Base-by-base conservation (phyloP, 2,888 invertebrate species). In the Lottia scabra region DNA sequence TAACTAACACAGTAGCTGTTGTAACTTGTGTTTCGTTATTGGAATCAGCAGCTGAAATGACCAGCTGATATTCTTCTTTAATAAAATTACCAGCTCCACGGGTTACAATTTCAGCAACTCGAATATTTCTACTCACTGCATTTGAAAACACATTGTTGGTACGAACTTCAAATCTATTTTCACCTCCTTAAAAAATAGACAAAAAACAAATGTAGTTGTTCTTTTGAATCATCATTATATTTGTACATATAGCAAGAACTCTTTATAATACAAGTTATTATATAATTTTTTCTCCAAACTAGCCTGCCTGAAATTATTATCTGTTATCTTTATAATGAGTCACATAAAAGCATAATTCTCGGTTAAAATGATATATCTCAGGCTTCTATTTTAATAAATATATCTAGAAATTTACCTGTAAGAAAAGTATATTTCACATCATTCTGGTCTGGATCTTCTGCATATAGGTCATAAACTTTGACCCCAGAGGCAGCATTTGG, bases 391-490 rank as follows among this genome's bases (percentile, higher is more conserved):
- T 6, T 30, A 30, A 30, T 30, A 4, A 5, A 30, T 30, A n/a
- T n/a, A 38, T 38, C 10, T 6, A 38, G 38, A 38, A 73, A 63
- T 70, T 71, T 65, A 81, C 83, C 85, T 56, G 82, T 81, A 69
- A 82, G 80, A 23, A 81, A 74, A 48, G 76, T 75, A 74, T 85
- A 85, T 16, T 8, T 12, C 23, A 56, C 56, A 23, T 3, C 19
- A 91, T 97, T 97, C 0, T 97, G 97, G 88, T 98, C 97, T 3
- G 98, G 98, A 90, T 99, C 98, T 79, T 97, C 92, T 19, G 99
- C 99, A 89, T 97, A 96, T 38, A 99, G 93, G n/a, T 97, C 97
- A 91, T 97, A 98, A 5, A 98, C 97, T 6, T 96, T 96, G 0
- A 97, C 97, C 89, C 97, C 98, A 56, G 96, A 95, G 4, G 96